A percentile compares a stretch with the other conserved stretches of the same genome.
These are phyloP conservation scores for Karalla daura DNA, from an alignment of 2,797 vertebrate genomes.

Conservation along the genomic window DNA sequence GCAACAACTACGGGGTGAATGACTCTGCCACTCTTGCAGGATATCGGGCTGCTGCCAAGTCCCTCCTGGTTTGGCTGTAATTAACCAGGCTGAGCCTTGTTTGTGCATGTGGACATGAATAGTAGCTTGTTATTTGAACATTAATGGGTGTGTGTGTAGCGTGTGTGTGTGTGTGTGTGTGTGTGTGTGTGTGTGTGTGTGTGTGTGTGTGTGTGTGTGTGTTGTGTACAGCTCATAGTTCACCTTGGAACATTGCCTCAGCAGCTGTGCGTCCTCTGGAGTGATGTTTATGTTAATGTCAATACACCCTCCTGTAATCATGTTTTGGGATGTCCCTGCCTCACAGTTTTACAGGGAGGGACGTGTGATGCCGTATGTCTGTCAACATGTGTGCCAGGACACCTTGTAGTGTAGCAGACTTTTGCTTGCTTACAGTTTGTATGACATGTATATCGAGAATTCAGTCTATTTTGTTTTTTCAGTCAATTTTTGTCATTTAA, in stretches of 20 bases:
- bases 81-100: conserved; percentile 71
- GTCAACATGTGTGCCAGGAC: conserved; percentile 33
- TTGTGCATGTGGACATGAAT: conserved; percentile 74
- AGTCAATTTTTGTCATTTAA: too few species aligned
- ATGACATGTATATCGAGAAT: neutral
- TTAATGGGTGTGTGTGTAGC: conserved; percentile 53
- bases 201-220: conserved; percentile 30
- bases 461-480: neutral
- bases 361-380: conserved; percentile 38
- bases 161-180: conserved; percentile 31
- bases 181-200: conserved; percentile 30
- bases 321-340: conserved; percentile 52
- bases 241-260: conserved; percentile 69
- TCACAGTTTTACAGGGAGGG: conserved; percentile 42
- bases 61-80: conserved; percentile 75
- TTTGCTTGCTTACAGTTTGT: conserved; percentile 6
- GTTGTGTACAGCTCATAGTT: conserved; percentile 48
- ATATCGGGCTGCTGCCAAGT: conserved; percentile 67
- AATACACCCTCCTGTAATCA: conserved; percentile 62
- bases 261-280: conserved; percentile 71
- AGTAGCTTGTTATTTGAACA: conserved; percentile 72
- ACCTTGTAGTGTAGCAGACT: conserved; percentile 27
- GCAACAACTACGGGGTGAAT: conserved; percentile 71
- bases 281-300: conserved; percentile 54
- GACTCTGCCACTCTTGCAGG: conserved; percentile 65